phyloP scores from a whole-genome alignment of 2,888 invertebrate genomes.

The Kryphioiulus occultus region DNA sequence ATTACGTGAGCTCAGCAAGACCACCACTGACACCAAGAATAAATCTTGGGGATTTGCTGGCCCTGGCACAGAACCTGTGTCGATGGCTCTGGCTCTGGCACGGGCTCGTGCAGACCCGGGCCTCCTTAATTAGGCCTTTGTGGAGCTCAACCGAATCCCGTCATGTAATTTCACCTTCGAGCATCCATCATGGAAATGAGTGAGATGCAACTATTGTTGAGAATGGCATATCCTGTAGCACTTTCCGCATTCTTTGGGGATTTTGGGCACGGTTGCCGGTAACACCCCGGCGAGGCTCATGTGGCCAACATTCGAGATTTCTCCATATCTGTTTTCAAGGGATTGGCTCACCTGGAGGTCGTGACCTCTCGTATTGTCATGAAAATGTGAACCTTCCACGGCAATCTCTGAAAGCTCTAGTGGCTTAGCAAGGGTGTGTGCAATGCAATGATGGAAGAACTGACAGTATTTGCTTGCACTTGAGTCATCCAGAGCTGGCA shows the following conservation, averaged over 20 bases:
- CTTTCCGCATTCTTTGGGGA: not conserved
- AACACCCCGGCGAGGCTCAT: not conserved
- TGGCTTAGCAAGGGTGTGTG: no score
- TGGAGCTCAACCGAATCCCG: not conserved
- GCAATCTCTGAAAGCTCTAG: no score
- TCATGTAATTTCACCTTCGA: not conserved
- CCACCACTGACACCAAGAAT: not conserved
- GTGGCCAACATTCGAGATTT: not conserved
- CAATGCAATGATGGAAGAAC: no score
- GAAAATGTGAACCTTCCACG: no score
- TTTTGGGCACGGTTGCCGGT: not conserved
- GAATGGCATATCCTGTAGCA: not conserved
- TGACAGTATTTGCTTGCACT: no score
- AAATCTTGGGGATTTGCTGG: not conserved
- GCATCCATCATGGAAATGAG: constrained; percentile 33
- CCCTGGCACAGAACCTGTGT: not conserved
- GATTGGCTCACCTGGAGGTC: not conserved
- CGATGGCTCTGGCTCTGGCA: not conserved
- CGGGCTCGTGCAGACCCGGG: not conserved
- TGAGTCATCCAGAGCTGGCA: no score
- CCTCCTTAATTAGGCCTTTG: not conserved
- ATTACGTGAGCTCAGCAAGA: constrained; percentile 24
- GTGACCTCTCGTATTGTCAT: no score
- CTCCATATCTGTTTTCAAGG: not conserved
- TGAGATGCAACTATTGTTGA: constrained; percentile 16